A percentile compares a stretch with the other conserved stretches of the same genome.
Evolutionary conservation across 1,140 invertebrate genomes (phyloP).

Genomic region (Micrasema minimum): DNA sequence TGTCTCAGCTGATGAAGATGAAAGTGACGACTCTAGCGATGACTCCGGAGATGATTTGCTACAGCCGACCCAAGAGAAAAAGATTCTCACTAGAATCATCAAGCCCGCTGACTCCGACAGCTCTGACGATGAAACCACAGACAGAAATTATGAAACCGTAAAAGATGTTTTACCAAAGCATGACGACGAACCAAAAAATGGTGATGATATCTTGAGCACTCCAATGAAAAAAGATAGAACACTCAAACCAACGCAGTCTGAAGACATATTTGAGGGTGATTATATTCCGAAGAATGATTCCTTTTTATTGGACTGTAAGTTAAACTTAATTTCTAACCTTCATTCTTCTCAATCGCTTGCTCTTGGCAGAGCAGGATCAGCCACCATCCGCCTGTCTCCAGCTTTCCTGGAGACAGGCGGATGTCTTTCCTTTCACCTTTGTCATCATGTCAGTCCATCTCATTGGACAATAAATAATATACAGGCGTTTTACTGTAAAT

Average conservation of each 20-base stretch:
- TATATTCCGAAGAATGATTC: conserved; percentile 38
- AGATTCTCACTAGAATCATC: conserved; percentile 54
- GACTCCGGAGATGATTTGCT: conserved; percentile 58
- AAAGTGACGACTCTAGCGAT: conserved; percentile 58
- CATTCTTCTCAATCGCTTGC: neutral
- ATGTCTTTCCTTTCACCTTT: too few relatives aligned
- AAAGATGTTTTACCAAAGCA: conserved; percentile 20
- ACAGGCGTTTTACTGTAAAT: too few relatives aligned
- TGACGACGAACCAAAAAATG: conserved; percentile 6
- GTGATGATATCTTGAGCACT: conserved; percentile 26
- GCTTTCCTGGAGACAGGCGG: too few relatives aligned
- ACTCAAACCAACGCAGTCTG: conserved; percentile 17
- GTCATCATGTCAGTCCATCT: too few relatives aligned
- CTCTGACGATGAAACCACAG: conserved; percentile 49
- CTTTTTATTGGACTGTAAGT: conserved; percentile 45
- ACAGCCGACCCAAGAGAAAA: conserved; percentile 52
- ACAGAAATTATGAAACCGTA: conserved; percentile 50
- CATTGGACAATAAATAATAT: too few relatives aligned
- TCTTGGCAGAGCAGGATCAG: too few relatives aligned
- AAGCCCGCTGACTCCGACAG: conserved; percentile 50
- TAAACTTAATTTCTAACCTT: too few relatives aligned
- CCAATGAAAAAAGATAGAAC: conserved; percentile 32
- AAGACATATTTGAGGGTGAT: conserved; percentile 43
- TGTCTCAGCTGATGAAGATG: conserved; percentile 51
- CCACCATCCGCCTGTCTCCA: too few relatives aligned